Base-by-base conservation (phyloP, 1,140 invertebrate genomes). In the Penaeus chinensis region DNA sequence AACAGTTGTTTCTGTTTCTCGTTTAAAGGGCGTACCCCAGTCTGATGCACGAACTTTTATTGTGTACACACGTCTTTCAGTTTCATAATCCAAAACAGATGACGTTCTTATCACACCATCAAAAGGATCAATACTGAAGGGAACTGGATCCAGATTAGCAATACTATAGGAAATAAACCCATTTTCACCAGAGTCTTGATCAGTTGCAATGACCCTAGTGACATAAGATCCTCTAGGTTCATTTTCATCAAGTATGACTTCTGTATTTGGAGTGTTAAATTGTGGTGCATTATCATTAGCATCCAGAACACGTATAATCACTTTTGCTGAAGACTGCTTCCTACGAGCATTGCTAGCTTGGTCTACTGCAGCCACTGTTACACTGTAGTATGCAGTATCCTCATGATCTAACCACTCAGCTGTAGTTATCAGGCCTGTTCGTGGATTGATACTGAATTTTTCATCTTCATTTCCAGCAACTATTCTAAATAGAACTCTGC, bases 81-180 rank as follows among this genome's bases (percentile, higher is more conserved):
- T 96, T 92, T 99, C 98, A 92, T 96, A 99, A 93, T 99, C 98
- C 47, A 99, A 92, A 8, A 96, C 92, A 89, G 95, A 94, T 0
- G 95, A 96, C 0, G 97, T 97, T 91, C 94, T 95, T 0, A 99
- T 95, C 22, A 96, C 94, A 0, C 99, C 99, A 13, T 96, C 96
- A 92, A 99, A 98, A 90, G 97, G 97, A 91, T 99, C 98, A 81
- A 99, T 97, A 90, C 97, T 96, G 92, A 99, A 99, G 37, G 98
- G 98, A 5, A 98, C 95, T 63, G 95, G 95, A 74, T 96, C 95
- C 20, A 97, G 93, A 92, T 98, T 98, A 37, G 96, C 96, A 90
- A 98, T 96, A 89, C 96, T 97, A 93, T 98, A 99, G 0, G 96
- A 97, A 90, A 99, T 95, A 92, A 97, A 97, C 22, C 97, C 96